A percentile compares a stretch with the other conserved stretches of the same genome.
These are phyloP conservation scores for Engraulis encrasicolus DNA, from an alignment of 2,113 vertebrate genomes.

Conservation along the genomic window DNA sequence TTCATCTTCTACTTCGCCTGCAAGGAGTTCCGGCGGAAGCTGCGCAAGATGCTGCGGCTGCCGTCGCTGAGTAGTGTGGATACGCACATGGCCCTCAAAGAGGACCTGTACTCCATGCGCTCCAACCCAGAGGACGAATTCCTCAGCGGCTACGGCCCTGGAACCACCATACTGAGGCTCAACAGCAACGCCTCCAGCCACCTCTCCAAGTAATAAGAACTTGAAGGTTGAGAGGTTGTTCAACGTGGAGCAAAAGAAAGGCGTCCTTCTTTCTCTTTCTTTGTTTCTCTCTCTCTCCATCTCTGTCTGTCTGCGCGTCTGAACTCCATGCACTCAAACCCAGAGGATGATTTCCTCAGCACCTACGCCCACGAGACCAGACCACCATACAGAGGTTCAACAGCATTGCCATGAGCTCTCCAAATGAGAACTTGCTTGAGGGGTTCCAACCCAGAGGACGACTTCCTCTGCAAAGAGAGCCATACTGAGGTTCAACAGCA, in stretches of 20 bases:
- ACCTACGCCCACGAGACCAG: neutral
- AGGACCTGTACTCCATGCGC: conserved; percentile 74
- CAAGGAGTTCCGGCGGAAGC: conserved; percentile 86
- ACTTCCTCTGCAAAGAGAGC: too few relatives aligned
- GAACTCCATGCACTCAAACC: conserved; percentile 68
- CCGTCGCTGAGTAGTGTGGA: conserved; percentile 55
- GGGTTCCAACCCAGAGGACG: too few relatives aligned
- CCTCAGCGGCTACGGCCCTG: neutral
- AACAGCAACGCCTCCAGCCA: neutral
- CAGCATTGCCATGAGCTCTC: too few relatives aligned
- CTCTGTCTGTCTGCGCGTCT: too few relatives aligned
- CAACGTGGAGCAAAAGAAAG: too few relatives aligned
- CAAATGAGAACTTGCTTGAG: too few relatives aligned
- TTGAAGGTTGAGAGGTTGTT: too few relatives aligned
- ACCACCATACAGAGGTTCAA: neutral
- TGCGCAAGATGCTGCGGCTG: conserved; percentile 70
- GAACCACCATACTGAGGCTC: neutral
- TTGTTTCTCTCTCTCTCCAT: too few relatives aligned
- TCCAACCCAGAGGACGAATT: conserved; percentile 46
- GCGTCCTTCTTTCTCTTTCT: too few relatives aligned
- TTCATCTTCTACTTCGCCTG: conserved; percentile 96
- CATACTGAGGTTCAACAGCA: too few relatives aligned
- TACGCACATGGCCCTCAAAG: conserved; percentile 63
- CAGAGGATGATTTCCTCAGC: conserved; percentile 12
- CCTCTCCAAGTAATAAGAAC: neutral